Base-by-base conservation (phyloP, 35 echinoderm and acorn worm species). In the Holothuria glaberrima region DNA sequence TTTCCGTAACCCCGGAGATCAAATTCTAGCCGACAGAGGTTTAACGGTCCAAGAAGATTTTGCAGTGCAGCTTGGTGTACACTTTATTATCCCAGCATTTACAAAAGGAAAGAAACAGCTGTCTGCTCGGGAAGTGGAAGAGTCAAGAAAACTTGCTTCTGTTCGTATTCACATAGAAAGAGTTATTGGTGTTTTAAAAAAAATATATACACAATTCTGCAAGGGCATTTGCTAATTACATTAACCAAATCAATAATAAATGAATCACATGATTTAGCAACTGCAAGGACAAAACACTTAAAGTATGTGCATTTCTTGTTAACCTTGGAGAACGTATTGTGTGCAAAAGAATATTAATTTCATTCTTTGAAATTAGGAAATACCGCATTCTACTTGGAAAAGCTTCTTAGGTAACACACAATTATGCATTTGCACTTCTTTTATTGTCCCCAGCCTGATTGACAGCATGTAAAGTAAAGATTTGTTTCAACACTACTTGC, bases 221-320 rank as follows among this genome's bases (percentile, higher is more conserved):
- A n/a, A n/a, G n/a, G n/a, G n/a, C n/a, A n/a, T n/a, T n/a, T n/a
- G n/a, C n/a, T n/a, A n/a, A n/a, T n/a, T n/a, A 34, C 6, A 48
- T 63, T 90, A 9, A 65, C 81, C 12, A 90, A 90, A 57, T 90
- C 89, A 90, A 90, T 90, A 12, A 90, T 82, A 82, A 73, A 90
- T 82, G 76, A 90, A 64, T 34, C 73, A 22, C 80, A 64, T 73
- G 59, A 82, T 34, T 7, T 82, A 28, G 16, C 60, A 90, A 26
- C 82, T n/a, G 89, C 89, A 3, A 19, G 59, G 89, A 90, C 57
- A 90, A 82, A 66, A 90, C 81, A 33, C 33, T 80, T 19, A 33
- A n/a, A 20, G 89, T 33, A 17, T 90, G 89, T 82, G 73, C 89
- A 21, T 45, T 25, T 26, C 30, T 90, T n/a, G 89, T 90, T 1